These are phyloP conservation scores for Argyrosomus japonicus DNA, from an alignment of 2,113 vertebrate genomes.

Conservation along the genomic window DNA sequence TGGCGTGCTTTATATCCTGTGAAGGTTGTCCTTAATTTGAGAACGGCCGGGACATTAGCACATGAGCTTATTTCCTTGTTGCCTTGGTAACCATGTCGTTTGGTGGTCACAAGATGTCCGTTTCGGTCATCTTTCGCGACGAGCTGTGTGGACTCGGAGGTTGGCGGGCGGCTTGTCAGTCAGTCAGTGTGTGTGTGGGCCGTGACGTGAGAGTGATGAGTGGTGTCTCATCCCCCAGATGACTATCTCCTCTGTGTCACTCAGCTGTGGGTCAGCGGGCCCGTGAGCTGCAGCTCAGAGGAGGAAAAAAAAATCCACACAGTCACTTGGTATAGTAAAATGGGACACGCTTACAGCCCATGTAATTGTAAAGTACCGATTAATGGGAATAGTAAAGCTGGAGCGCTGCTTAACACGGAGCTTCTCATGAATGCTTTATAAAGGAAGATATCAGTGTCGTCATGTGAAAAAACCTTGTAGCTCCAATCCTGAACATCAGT, in stretches of 20 bases:
- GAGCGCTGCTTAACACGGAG: slow-evolving; percentile 41
- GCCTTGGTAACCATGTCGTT: slow-evolving; percentile 54
- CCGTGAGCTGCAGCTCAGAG: slow-evolving; percentile 30
- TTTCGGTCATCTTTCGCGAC: slow-evolving; percentile 32
- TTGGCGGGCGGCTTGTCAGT: slow-evolving; percentile 19
- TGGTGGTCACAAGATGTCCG: slow-evolving; percentile 54
- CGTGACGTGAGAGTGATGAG: slow-evolving; percentile 58
- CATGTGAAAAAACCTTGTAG: slow-evolving; percentile 41
- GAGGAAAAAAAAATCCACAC: slow-evolving; percentile 45
- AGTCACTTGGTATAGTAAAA: slow-evolving; percentile 48
- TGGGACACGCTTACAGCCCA: slow-evolving; percentile 45
- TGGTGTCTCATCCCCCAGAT: slow-evolving; percentile 61
- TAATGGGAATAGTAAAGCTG: slow-evolving; percentile 41
- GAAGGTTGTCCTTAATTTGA: slow-evolving; percentile 73
- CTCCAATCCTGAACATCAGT: slow-evolving; percentile 28
- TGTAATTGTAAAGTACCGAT: slow-evolving; percentile 54
- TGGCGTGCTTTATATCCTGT: slow-evolving; percentile 44
- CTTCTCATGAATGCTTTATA: slow-evolving; percentile 51
- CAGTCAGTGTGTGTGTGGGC: slow-evolving; percentile 38
- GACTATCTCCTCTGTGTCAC: slow-evolving; percentile 68
- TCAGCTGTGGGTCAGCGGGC: slow-evolving; percentile 61
- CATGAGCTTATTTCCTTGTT: slow-evolving; percentile 57
- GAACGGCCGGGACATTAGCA: slow-evolving; percentile 40
- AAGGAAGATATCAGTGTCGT: slow-evolving; percentile 32
- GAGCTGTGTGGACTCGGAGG: slow-evolving; percentile 6